phyloP scores from a whole-genome alignment of 2,888 invertebrate species.

The Drosophila longiperda region DNA sequence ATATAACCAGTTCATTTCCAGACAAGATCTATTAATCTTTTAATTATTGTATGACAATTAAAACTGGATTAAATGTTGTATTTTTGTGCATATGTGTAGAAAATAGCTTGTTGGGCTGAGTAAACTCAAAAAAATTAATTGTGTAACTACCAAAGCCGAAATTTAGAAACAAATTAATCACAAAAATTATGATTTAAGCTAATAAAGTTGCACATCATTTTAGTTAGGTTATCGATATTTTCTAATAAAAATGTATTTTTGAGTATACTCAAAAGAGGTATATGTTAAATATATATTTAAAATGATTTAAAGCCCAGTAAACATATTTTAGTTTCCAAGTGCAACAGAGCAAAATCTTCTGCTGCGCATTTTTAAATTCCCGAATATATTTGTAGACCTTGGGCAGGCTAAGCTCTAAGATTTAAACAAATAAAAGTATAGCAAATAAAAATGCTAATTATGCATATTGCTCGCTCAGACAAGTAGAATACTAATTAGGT shows the following conservation, averaged over 20 bases:
- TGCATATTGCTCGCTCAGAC: background rate
- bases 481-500: background rate
- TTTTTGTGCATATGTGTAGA: background rate
- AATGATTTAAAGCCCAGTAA: background rate
- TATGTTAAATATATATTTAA: background rate
- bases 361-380: background rate
- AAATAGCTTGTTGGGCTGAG: background rate
- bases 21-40: background rate
- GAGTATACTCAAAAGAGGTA: too few species aligned
- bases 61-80: background rate
- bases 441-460: background rate
- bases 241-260: too few species aligned
- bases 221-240: too few species aligned
- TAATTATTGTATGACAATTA: background rate
- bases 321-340: background rate
- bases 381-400: background rate
- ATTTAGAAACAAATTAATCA: too few species aligned
- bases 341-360: background rate
- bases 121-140: too few species aligned
- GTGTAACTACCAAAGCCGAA: too few species aligned
- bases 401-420: background rate
- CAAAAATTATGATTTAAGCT: too few species aligned
- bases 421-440: background rate
- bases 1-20: background rate
- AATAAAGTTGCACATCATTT: too few species aligned